Conservation (phyloP, 1,140 invertebrate genomes). For the Cryptotermes secundus region DNA sequence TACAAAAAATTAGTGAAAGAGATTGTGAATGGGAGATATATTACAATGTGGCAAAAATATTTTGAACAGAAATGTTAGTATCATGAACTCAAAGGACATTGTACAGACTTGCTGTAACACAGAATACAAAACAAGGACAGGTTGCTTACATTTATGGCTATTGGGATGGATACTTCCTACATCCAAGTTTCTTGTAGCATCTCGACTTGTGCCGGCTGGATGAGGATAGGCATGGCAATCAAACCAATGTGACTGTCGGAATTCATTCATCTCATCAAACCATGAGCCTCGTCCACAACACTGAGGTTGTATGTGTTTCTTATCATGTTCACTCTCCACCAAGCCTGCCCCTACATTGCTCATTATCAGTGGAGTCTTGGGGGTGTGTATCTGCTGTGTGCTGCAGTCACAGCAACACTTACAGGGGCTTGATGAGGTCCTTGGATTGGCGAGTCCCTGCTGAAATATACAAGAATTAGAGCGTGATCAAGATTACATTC, state of each 20-base stretch:
- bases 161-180: too few relatives aligned
- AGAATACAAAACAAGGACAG: too few relatives aligned
- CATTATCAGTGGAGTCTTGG: background rate
- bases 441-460: background rate
- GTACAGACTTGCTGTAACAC: too few relatives aligned
- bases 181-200: too few relatives aligned
- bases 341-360: background rate
- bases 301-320: background rate
- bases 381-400: background rate
- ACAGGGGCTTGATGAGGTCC: background rate
- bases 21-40: too few relatives aligned
- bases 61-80: too few relatives aligned
- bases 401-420: background rate
- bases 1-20: too few relatives aligned
- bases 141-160: too few relatives aligned
- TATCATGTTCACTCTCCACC: background rate
- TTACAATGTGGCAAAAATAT: too few relatives aligned
- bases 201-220: too few relatives aligned
- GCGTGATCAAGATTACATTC: too few relatives aligned
- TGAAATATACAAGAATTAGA: background rate
- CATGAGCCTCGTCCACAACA: background rate
- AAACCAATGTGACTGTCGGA: slow-evolving; percentile 22
- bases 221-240: slow-evolving; percentile 22
- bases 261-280: background rate
- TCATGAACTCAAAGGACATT: too few relatives aligned